These are phyloP conservation scores for Alviniconcha marisindica DNA, from an alignment of 1,140 invertebrate genomes.

Conservation along the genomic window DNA sequence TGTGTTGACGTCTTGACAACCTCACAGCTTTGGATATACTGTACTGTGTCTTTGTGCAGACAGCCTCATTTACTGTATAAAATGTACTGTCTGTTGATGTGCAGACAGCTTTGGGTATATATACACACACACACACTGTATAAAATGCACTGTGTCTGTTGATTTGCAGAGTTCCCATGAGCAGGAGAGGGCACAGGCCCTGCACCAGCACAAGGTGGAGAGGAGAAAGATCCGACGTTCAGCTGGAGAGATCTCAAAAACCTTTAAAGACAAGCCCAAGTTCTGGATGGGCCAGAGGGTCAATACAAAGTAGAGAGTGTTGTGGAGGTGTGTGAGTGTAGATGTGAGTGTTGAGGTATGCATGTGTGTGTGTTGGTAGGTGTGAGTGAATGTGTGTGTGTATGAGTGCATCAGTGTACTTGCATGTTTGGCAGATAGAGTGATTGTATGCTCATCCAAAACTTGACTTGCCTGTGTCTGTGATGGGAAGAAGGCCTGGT, in stretches of 20 bases:
- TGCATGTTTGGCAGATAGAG: too few relatives aligned
- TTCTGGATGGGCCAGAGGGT: constrained; percentile 66
- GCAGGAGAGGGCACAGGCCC: constrained; percentile 54
- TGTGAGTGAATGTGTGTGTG: too few relatives aligned
- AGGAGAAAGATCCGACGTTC: constrained; percentile 84
- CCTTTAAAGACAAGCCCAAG: constrained; percentile 59
- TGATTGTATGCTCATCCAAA: too few relatives aligned
- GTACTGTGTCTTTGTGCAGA: background rate
- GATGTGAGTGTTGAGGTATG: too few relatives aligned
- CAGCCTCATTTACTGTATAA: background rate
- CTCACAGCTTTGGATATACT: background rate
- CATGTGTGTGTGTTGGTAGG: too few relatives aligned
- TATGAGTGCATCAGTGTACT: too few relatives aligned
- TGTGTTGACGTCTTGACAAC: background rate
- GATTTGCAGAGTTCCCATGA: constrained; percentile 50
- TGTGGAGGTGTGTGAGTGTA: too few relatives aligned
- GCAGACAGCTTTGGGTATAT: background rate
- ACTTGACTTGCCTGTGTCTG: too few relatives aligned
- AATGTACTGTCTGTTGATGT: too few relatives aligned
- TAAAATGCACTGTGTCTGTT: constrained; percentile 28
- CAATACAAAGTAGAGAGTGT: constrained; percentile 34
- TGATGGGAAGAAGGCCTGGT: too few relatives aligned
- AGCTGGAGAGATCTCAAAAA: constrained; percentile 74
- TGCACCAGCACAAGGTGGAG: constrained; percentile 84
- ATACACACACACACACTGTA: background rate